Conservation (phyloP, 1,140 invertebrate genomes). For the Drosophila jambulina region DNA sequence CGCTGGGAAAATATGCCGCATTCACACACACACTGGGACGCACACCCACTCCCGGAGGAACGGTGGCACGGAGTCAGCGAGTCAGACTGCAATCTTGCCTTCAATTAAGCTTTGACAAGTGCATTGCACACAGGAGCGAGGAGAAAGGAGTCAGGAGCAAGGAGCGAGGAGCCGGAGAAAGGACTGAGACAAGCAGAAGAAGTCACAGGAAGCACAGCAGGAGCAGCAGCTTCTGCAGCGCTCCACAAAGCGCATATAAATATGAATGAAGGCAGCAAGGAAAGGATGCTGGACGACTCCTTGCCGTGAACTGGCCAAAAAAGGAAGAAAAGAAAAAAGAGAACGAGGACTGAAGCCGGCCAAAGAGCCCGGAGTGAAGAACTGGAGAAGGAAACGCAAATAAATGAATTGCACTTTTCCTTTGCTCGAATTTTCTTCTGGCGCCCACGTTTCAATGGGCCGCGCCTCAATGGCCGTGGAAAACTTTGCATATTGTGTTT, state of each 20-base stretch:
- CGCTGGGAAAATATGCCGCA: conserved; percentile 81
- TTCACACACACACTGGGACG: conserved; percentile 44
- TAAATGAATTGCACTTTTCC: conserved; percentile 84
- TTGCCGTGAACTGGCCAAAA: conserved; percentile 62
- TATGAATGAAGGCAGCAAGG: conserved; percentile 64
- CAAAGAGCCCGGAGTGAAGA: conserved; percentile 35
- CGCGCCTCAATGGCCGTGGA: conserved; percentile 64
- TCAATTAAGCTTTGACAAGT: conserved; percentile 85
- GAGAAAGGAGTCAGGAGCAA: conserved; percentile 7
- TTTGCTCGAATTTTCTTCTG: conserved; percentile 67
- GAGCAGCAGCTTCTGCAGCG: conserved; percentile 12
- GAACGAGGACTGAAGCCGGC: conserved; percentile 16
- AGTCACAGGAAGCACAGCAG: conserved; percentile 36
- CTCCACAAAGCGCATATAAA: conserved; percentile 75
- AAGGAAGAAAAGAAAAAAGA: conserved; percentile 26
- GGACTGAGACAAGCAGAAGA: conserved; percentile 54
- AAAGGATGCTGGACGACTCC: conserved; percentile 53
- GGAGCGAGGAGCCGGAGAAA: background rate
- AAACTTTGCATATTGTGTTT: conserved; percentile 80
- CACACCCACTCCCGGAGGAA: conserved; percentile 6
- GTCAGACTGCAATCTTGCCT: conserved; percentile 80
- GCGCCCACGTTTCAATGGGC: conserved; percentile 69
- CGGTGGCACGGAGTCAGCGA: conserved; percentile 43
- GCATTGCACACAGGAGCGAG: conserved; percentile 68
- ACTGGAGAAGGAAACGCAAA: conserved; percentile 80